Base-by-base conservation (phyloP, 1,140 invertebrate species). In the Diabrotica virgifera region DNA sequence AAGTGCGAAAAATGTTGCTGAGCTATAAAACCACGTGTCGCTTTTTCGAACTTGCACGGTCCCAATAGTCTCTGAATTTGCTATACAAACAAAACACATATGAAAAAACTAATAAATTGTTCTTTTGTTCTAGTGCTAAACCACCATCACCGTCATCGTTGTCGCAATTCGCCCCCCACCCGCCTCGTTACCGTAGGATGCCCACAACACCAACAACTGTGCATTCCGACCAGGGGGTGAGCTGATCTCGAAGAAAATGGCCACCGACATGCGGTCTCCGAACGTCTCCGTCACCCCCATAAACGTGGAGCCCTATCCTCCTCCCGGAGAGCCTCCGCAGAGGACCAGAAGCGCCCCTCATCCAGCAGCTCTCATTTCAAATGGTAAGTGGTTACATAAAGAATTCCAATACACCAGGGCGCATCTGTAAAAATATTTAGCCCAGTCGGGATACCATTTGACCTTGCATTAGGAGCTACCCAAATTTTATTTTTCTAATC, bases 271-370 rank as follows among this genome's bases (percentile, higher is more conserved):
- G 78, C 71, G 78, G 63, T 76, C 77, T 9, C 75, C 76, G 5
- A 78, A 79, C 71, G 76, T 79, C 52, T 78, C 77, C n/a, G 77
- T 79, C 52, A 79, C 78, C 12, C 73, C 78, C 14, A 79, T 79
- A 67, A 79, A 79, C 63, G 69, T 79, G 66, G 77, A 77, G 56
- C 68, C 69, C 5, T 74, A 76, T 62, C 69, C 69, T 24, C 37
- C 37, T 8, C 38, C 62, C 36, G 50, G 64, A 46, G 67, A 73
- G 59, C 72, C 72, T n/a, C 69, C 69, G 6, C 64, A 69, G 40
- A 62, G 72, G 46, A 69, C 72, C 9, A 54, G 70, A 51, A 70
- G 72, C 55, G 70, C 73, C 5, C 73, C 73, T 10, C 73, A 71
- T 56, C 71, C 68, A 10, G 66, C 64, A 12, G 37, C 64, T 9